Conservation (phyloP, 2,113 vertebrate species). For the Megalops atlanticus region DNA sequence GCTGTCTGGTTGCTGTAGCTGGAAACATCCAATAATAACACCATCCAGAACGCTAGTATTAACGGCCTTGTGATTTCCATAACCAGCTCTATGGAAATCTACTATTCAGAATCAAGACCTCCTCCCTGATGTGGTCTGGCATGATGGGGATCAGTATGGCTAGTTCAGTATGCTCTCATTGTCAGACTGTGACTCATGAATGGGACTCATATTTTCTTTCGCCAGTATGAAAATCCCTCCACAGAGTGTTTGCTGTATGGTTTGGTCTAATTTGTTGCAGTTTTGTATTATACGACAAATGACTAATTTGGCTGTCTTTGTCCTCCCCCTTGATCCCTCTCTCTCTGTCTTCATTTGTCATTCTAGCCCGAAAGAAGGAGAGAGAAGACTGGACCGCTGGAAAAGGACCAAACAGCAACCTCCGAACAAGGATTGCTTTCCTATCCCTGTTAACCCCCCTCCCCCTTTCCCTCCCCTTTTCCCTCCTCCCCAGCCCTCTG, state of each 20-base stretch:
- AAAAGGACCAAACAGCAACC: neutral
- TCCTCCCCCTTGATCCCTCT: neutral
- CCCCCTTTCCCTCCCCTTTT: neutral
- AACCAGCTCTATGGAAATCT: neutral
- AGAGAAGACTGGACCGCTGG: neutral
- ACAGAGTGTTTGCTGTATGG: neutral
- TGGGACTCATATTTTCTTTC: neutral
- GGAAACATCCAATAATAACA: neutral
- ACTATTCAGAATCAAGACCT: neutral
- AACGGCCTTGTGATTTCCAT: neutral
- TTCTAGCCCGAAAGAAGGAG: slow-evolving; percentile 13
- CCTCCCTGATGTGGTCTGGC: neutral
- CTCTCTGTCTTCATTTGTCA: neutral
- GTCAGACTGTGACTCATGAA: neutral
- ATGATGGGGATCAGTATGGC: neutral
- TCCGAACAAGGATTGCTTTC: slow-evolving; percentile 8
- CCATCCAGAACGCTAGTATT: neutral
- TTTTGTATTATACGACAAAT: neutral
- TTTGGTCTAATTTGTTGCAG: neutral
- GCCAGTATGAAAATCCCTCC: neutral
- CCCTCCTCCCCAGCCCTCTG: neutral
- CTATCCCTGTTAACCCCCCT: slow-evolving; percentile 2
- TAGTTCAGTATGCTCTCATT: neutral
- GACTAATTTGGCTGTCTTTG: neutral
- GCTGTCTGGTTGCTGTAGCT: neutral